Conservation (phyloP, 2,797 vertebrate genomes). For the Ceyx erithaca region DNA sequence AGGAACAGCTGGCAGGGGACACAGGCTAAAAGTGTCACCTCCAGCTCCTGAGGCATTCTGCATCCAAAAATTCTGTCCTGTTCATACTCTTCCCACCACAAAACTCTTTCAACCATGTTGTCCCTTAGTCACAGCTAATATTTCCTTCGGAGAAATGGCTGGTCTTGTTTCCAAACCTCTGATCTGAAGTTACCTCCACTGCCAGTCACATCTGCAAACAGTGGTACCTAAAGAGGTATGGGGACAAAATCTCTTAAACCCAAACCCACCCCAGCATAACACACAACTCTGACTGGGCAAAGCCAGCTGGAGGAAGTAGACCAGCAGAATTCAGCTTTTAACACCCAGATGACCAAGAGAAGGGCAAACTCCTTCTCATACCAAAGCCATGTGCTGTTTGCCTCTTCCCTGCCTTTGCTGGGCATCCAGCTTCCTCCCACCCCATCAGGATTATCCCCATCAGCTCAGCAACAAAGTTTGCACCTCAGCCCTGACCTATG, state of each 20-base stretch:
- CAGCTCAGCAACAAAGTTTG: background rate
- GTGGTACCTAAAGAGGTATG: rapidly evolving
- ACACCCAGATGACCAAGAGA: background rate
- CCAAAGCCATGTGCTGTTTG: background rate
- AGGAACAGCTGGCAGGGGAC: background rate
- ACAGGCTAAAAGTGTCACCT: background rate
- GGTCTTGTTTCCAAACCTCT: background rate
- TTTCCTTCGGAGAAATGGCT: slow-evolving; percentile 16
- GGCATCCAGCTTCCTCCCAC: background rate
- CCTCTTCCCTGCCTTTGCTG: background rate
- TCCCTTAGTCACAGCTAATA: background rate
- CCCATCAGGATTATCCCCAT: background rate
- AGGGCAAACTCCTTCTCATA: background rate
- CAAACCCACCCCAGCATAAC: rapidly evolving
- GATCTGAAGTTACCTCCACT: background rate
- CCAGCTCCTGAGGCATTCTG: background rate
- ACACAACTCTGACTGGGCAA: background rate
- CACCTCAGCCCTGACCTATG: background rate
- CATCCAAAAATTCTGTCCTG: background rate
- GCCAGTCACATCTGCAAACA: background rate
- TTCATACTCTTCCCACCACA: background rate
- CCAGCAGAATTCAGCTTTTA: background rate
- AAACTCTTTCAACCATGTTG: background rate
- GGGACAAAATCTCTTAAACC: background rate
- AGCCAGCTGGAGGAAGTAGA: background rate